Evolutionary conservation across 2,888 invertebrate species (phyloP).

Genomic region (Tridacna crocea): DNA sequence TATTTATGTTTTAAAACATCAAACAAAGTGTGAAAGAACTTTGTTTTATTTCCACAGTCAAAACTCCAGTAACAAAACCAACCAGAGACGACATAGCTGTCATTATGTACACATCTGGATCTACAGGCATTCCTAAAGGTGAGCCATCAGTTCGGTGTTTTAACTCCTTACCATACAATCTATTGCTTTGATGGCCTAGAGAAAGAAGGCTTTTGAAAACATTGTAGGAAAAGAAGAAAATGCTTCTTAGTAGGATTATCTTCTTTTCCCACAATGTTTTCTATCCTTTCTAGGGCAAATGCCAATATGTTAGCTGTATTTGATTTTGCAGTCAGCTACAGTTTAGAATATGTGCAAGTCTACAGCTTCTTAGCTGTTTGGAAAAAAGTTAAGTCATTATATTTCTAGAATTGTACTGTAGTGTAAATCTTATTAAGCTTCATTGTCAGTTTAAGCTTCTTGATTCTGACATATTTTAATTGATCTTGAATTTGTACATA

Average conservation of each 20-base stretch:
- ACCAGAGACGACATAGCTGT: constrained; percentile 93
- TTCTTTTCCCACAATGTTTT: constrained; percentile 3
- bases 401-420: no score
- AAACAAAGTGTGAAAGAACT: no score
- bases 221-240: neutral
- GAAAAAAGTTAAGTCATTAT: no score
- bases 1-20: no score
- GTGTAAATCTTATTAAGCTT: no score
- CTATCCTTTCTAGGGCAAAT: neutral
- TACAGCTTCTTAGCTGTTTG: no score
- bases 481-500: no score
- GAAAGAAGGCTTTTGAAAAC: neutral
- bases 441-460: no score
- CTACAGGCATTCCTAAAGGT: constrained; percentile 97
- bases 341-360: no score
- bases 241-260: neutral
- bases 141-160: constrained; percentile 78
- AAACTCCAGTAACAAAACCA: constrained; percentile 80
- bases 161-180: neutral
- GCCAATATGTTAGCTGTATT: no score
- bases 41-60: constrained; percentile 62
- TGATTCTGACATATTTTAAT: no score
- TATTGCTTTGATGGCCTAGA: neutral
- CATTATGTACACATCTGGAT: constrained; percentile 99
- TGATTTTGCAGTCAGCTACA: no score